These are phyloP conservation scores for Acropternis orthonyx DNA, from an alignment of 2,797 vertebrate genomes.

Conservation along the genomic window DNA sequence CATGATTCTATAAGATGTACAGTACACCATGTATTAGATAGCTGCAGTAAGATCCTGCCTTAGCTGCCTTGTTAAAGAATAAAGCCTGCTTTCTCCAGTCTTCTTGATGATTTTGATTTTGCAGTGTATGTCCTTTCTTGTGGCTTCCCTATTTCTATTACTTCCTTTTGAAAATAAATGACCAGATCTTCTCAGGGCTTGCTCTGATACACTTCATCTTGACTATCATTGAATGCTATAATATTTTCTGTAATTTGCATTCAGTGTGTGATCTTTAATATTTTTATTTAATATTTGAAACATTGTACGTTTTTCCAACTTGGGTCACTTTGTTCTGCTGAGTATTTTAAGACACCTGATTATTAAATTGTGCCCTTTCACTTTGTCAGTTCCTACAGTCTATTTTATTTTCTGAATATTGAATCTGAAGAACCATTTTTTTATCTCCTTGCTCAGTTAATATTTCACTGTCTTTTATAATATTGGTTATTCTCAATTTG, in stretches of 20 bases:
- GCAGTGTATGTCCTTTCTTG: background rate
- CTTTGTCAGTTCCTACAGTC: background rate
- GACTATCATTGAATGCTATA: background rate
- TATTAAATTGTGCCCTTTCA: background rate
- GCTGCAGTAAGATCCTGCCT: background rate
- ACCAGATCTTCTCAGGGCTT: background rate
- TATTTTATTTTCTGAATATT: background rate
- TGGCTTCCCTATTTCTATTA: background rate
- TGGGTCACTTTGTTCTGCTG: background rate
- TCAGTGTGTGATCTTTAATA: background rate
- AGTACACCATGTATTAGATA: background rate
- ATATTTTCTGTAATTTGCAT: background rate
- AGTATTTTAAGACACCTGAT: background rate
- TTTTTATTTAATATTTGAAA: background rate
- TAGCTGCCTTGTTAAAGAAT: background rate
- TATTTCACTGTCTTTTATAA: background rate
- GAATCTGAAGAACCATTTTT: background rate
- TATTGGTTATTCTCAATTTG: background rate
- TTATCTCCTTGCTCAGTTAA: background rate
- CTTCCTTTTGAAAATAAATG: background rate
- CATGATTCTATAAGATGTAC: background rate
- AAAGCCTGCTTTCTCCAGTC: background rate
- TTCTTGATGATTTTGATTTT: background rate
- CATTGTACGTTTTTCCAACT: background rate
- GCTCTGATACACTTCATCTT: background rate